Conservation (phyloP, 2,113 vertebrate species). For the Megaceryle maxima region DNA sequence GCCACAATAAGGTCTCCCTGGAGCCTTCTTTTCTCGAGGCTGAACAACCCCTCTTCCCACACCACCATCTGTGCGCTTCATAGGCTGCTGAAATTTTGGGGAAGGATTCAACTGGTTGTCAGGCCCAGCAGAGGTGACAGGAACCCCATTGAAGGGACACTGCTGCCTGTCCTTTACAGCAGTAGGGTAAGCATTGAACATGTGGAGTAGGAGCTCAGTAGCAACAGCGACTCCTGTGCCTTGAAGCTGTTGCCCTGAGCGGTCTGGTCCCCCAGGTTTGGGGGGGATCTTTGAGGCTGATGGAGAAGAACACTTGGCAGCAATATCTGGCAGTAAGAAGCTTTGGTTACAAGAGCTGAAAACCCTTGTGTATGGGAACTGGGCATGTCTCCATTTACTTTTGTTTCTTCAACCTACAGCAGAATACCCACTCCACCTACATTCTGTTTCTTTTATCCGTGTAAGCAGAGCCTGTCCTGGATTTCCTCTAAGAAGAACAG, state of each 20-base stretch:
- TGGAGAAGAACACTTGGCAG: background rate
- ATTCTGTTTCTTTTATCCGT: accelerated
- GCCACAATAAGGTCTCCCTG: background rate
- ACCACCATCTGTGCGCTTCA: accelerated
- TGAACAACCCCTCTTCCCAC: background rate
- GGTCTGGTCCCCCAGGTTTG: background rate
- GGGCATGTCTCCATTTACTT: background rate
- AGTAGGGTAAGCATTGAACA: accelerated
- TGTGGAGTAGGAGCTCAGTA: background rate
- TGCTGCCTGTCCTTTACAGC: background rate
- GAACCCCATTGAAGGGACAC: background rate
- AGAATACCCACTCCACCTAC: background rate
- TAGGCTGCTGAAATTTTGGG: background rate
- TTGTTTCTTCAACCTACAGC: accelerated
- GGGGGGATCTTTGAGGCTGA: background rate
- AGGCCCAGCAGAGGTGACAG: background rate
- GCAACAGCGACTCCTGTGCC: background rate
- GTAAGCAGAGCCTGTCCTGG: background rate
- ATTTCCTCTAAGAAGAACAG: background rate
- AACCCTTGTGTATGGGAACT: background rate
- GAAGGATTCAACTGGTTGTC: background rate
- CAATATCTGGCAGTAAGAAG: background rate
- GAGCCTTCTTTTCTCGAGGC: background rate
- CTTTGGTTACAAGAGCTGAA: background rate
- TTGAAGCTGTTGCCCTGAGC: background rate